Base-by-base conservation (phyloP, 1,140 invertebrate species). In the Sitodiplosis mosellana region DNA sequence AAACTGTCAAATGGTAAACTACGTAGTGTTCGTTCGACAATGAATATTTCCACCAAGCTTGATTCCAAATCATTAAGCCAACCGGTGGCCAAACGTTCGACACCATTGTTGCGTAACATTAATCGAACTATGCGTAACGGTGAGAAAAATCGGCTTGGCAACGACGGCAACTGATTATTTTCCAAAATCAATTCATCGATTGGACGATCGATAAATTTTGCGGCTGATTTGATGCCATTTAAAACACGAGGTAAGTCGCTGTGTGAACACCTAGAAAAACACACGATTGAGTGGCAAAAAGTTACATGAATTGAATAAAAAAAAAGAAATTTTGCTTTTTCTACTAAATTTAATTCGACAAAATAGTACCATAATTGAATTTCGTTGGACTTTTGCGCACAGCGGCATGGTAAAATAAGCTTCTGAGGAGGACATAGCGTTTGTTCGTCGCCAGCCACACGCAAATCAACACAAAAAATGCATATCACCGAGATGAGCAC, bases 181-280 rank as follows among this genome's bases (percentile, higher is more conserved):
- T 89, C 86, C 50, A 89, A 68, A 42, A 89, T 87, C 38, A 89
- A 56, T 57, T 89, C 86, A 58, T 87, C 86, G 48, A 89, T 78
- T 10, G 81, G 76, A 37, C 72, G 74, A 45, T 70, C 73, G 18
- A 84, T 64, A 46, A 76, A 72, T 41, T 78, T 72, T 46, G 78
- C 78, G 20, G 85, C 72, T 11, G 76, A 70, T 51, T 81, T 77
- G 10, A 88, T 59, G 8, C 81, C 81, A 54, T 80, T 78, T 46
- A 80, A 60, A 2, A 87, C 81, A 56, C 75, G 76, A 1, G 76
- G 73, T 47, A 87, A 66, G 54, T 87, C 84, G 66, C 83, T 86
- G 63, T 87, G 83, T 36, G 83, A 86, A 59, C 85, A 89, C 85
- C 85, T 88, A 55, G 2, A 42, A 43, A 33, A 21, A 10, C 8